These are phyloP conservation scores for Jacana jacana DNA, from an alignment of 2,113 vertebrate genomes.

Conservation along the genomic window DNA sequence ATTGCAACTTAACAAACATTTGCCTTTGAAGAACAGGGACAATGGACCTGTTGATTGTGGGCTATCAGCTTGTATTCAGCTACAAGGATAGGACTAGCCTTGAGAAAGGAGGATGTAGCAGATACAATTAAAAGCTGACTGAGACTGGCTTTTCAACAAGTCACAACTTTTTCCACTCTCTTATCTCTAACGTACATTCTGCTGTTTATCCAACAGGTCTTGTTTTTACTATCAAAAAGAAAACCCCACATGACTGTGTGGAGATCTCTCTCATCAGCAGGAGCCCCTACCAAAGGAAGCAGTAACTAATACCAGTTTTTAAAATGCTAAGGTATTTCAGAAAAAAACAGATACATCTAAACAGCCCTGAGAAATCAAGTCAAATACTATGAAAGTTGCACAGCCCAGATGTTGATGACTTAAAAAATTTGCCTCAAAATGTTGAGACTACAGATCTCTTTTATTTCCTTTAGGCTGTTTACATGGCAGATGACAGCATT, in stretches of 20 bases:
- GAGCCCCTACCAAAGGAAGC: not conserved
- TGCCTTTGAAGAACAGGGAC: not conserved
- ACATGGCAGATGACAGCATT: not conserved
- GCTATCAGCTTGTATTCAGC: not conserved
- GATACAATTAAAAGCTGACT: not conserved
- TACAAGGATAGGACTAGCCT: not conserved
- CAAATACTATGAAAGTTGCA: not conserved
- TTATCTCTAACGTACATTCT: not conserved
- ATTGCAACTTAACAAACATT: not conserved
- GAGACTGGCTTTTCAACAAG: not conserved
- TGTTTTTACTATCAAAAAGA: not conserved
- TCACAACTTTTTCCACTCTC: not conserved
- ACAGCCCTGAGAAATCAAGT: not conserved
- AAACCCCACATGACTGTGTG: not conserved
- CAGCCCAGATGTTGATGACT: not conserved
- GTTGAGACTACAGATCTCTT: not conserved
- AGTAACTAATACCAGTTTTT: not conserved
- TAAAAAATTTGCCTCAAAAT: not conserved
- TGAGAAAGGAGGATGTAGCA: not conserved
- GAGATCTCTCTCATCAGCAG: not conserved
- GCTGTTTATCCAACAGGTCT: not conserved
- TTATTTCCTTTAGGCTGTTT: not conserved
- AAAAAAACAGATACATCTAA: not conserved
- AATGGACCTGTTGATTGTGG: not conserved
- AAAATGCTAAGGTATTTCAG: not conserved